These are phyloP conservation scores for Danio kyathit DNA, from an alignment of 2,797 vertebrate genomes.

Conservation along the genomic window DNA sequence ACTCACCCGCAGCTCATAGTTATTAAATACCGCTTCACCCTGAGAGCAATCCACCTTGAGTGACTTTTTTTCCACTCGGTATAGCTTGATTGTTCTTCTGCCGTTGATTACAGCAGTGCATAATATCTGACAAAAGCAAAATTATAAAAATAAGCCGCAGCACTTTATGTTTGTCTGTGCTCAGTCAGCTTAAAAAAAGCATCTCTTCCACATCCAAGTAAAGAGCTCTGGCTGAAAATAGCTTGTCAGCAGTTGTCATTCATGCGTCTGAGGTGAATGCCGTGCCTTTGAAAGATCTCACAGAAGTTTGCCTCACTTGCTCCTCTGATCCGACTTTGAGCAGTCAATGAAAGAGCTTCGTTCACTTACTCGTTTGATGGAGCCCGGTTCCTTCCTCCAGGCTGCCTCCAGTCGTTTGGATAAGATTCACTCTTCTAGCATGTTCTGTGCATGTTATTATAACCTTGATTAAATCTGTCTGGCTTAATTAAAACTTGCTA, in stretches of 20 bases:
- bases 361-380: slow-evolving; percentile 64
- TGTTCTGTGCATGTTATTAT: slow-evolving; percentile 39
- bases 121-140: slow-evolving; percentile 13
- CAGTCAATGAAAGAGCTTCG: slow-evolving; percentile 40
- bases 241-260: slow-evolving; percentile 35
- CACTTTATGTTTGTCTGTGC: slow-evolving; percentile 21
- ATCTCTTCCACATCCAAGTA: slow-evolving; percentile 15
- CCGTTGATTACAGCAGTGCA: slow-evolving; percentile 18
- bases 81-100: slow-evolving; percentile 36
- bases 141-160: background rate
- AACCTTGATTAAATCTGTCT: slow-evolving; percentile 27
- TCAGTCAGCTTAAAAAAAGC: slow-evolving; percentile 2
- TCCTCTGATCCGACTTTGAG: slow-evolving; percentile 55
- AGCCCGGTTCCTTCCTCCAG: slow-evolving; percentile 64
- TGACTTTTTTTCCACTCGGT: background rate
- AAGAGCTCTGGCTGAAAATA: slow-evolving; percentile 27
- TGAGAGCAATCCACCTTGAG: slow-evolving; percentile 12
- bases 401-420: slow-evolving; percentile 52
- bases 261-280: slow-evolving; percentile 57
- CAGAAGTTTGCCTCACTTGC: slow-evolving; percentile 62
- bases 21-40: slow-evolving; percentile 11
- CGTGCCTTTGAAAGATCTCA: slow-evolving; percentile 58
- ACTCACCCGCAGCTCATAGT: slow-evolving; percentile 22
- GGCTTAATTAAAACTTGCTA: slow-evolving; percentile 33
- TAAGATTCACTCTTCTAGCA: slow-evolving; percentile 54